Evolutionary conservation across 2,888 invertebrate genomes (phyloP), one percentile per base, ranked within the genome.

Genomic region (Linnaemya vulpina): DNA sequence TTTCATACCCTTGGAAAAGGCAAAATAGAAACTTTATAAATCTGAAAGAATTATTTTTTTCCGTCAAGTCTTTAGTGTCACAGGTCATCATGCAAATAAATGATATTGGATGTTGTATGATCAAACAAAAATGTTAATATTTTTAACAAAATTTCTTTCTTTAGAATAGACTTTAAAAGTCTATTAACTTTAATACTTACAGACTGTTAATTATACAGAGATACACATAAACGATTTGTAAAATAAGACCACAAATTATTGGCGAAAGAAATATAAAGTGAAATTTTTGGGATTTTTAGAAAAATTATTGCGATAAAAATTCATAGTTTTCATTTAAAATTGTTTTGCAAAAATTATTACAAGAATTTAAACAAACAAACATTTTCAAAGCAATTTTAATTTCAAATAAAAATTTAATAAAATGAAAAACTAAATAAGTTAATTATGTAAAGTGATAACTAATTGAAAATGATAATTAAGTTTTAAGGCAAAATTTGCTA

Each of bases 251-350:
- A 79, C 20, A 75, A 85, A 78, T 85, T 79, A 68, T 77, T 74
- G 46, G n/a, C 71, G 76, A 86, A 83, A 83, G 83, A 83, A 86
- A 76, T 77, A 80, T 67, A 86, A 86, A 86, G 76, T 83, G 74
- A 79, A 83, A 71, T 63, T 86, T 82, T 82, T 82, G 43, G 65
- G 10, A 17, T 70, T 75, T 85, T 85, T 85, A 85, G 78, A 85
- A 79, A 74, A 82, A 46, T 67, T 65, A 38, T 75, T 53, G 73
- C 65, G 71, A 40, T 58, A 77, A 65, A 43, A 78, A 67, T 63
- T 68, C 25, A 22, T 13, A 38, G 5, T 46, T n/a, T n/a, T 51
- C 55, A 38, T 73, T 46, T 58, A 70, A 15, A 10, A 30, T 30
- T 30, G 10, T 22, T 78, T 58, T 63, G 25, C 22, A 46, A 43